phyloP scores from a whole-genome alignment of 1,140 invertebrate species.

The Bombus consobrinus region DNA sequence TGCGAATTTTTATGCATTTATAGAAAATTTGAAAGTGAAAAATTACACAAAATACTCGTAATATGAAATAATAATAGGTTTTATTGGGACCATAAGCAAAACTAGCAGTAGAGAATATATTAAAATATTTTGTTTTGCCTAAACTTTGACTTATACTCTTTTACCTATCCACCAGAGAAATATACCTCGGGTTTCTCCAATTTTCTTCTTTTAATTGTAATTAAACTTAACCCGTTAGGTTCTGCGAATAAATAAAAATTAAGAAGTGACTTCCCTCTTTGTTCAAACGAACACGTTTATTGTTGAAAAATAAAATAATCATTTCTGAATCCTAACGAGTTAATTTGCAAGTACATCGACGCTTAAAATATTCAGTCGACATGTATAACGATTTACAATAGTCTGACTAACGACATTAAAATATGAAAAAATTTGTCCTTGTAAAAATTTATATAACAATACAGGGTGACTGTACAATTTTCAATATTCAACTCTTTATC shows the following conservation, averaged over 20 bases:
- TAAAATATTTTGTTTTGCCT: too few relatives aligned
- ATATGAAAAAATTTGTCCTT: not conserved
- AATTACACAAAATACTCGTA: too few relatives aligned
- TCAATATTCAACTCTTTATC: not conserved
- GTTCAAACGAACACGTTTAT: not conserved
- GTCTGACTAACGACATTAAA: constrained; percentile 12
- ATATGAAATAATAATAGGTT: too few relatives aligned
- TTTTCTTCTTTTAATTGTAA: not conserved
- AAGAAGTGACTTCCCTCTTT: not conserved
- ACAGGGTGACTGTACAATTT: constrained; percentile 24
- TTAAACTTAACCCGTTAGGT: constrained; percentile 28
- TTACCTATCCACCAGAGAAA: too few relatives aligned
- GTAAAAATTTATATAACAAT: constrained; percentile 31
- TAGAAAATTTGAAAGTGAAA: too few relatives aligned
- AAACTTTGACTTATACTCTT: too few relatives aligned
- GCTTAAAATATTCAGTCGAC: constrained; percentile 25
- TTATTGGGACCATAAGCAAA: too few relatives aligned
- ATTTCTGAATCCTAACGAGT: constrained; percentile 34
- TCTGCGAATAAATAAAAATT: constrained; percentile 38
- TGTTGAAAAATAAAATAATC: constrained; percentile 13
- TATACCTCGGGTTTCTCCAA: not conserved
- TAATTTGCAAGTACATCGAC: constrained; percentile 13
- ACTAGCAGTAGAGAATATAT: too few relatives aligned
- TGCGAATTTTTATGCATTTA: too few relatives aligned
- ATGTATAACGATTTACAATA: constrained; percentile 14